Percentiles rank a stretch among this genome's conserved stretches.
These are phyloP conservation scores for Onthophagus sagittarius DNA, from an alignment of 2,888 invertebrate genomes.

Conservation along the genomic window DNA sequence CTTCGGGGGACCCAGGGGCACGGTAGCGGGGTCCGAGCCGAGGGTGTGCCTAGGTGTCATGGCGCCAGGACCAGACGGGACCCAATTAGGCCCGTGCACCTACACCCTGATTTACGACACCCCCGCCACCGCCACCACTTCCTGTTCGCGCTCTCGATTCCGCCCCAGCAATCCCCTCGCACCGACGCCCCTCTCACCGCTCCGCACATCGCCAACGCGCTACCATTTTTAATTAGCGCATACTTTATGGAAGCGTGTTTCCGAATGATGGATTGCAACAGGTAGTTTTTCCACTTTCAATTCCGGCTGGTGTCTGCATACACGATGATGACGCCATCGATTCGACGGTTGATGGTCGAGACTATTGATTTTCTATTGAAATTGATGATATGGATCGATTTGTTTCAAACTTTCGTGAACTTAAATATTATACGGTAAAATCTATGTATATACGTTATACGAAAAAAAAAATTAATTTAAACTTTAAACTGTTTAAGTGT, in stretches of 20 bases:
- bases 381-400: background rate
- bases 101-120: slow-evolving; percentile 48
- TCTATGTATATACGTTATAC: too few species aligned
- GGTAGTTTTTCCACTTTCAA: slow-evolving; percentile 28
- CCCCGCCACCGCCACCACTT: slow-evolving; percentile 39
- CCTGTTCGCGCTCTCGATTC: slow-evolving; percentile 38
- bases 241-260: slow-evolving; percentile 28
- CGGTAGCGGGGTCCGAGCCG: slow-evolving; percentile 17
- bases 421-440: too few species aligned
- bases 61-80: slow-evolving; percentile 46
- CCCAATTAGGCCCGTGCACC: slow-evolving; percentile 48
- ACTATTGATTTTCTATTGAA: background rate
- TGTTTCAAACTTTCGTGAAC: background rate
- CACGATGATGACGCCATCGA: background rate
- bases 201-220: slow-evolving; percentile 7
- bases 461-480: too few species aligned
- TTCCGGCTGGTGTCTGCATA: background rate
- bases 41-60: slow-evolving; percentile 39
- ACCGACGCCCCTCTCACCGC: slow-evolving; percentile 10
- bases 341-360: background rate
- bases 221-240: slow-evolving; percentile 38
- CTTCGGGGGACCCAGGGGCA: slow-evolving; percentile 8
- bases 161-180: slow-evolving; percentile 15
- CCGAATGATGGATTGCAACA: slow-evolving; percentile 37
- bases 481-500: too few species aligned